phyloP scores from a whole-genome alignment of 2,888 invertebrate genomes.

The Electrophaes corylata region DNA sequence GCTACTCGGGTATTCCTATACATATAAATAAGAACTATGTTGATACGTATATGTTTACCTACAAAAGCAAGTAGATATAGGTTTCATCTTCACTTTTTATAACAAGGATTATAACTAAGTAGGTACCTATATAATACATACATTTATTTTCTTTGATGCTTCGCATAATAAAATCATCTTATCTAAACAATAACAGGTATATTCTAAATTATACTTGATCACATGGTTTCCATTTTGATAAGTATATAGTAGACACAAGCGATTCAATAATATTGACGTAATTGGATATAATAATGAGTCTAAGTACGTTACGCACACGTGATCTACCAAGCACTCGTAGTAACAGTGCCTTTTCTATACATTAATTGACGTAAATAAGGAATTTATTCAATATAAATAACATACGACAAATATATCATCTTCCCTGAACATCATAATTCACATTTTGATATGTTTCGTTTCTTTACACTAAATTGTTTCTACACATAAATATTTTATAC shows the following conservation, averaged over 20 bases:
- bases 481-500: conserved; percentile 50
- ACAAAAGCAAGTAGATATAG: background rate
- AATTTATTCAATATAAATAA: conserved; percentile 64
- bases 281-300: conserved; percentile 1
- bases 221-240: conserved; percentile 29
- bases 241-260: conserved; percentile 12
- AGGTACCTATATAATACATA: background rate
- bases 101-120: background rate
- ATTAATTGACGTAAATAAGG: conserved; percentile 83
- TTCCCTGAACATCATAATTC: conserved; percentile 64
- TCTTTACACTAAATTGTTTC: conserved; percentile 47
- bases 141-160: conserved; percentile 26
- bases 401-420: conserved; percentile 53
- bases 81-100: conserved; percentile 3
- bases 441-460: conserved; percentile 79
- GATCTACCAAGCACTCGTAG: conserved; percentile 55
- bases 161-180: conserved; percentile 26
- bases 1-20: too few relatives aligned
- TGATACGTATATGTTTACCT: background rate
- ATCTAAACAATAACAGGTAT: conserved; percentile 16
- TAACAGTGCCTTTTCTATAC: conserved; percentile 59
- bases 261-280: background rate
- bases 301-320: conserved; percentile 37
- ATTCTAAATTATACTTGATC: conserved; percentile 32
- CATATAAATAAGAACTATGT: too few relatives aligned